Conservation (phyloP, 2,113 vertebrate species). For the Ophiodon elongatus region DNA sequence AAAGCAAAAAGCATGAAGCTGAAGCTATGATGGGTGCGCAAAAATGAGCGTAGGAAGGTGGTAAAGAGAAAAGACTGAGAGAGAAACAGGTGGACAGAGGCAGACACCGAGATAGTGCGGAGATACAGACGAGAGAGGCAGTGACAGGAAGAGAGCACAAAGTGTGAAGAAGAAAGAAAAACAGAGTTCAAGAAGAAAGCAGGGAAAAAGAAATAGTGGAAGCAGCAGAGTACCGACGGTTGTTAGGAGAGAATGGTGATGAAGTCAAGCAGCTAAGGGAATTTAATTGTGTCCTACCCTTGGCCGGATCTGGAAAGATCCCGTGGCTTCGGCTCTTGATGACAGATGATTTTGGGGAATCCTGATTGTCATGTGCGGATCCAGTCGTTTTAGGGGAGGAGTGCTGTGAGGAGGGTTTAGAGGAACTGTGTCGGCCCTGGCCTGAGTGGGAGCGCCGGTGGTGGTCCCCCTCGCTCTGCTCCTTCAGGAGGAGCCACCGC, state of each 20-base stretch:
- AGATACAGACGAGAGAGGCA: conserved; percentile 1
- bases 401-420: conserved; percentile 90
- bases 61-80: conserved; percentile 27
- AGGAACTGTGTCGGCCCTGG: conserved; percentile 89
- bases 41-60: conserved; percentile 47
- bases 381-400: conserved; percentile 85
- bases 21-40: conserved; percentile 74
- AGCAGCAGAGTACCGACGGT: conserved; percentile 24
- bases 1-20: conserved; percentile 80
- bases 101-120: not conserved
- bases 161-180: not conserved
- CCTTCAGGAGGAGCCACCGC: conserved; percentile 93
- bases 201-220: conserved; percentile 15
- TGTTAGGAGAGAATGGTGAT: conserved; percentile 37
- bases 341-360: conserved; percentile 94
- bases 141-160: conserved; percentile 28
- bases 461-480: conserved; percentile 94
- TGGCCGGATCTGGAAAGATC: conserved; percentile 97
- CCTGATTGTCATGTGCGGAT: conserved; percentile 89
- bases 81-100: conserved; percentile 42
- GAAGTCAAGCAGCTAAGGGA: conserved; percentile 35
- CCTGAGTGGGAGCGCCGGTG: conserved; percentile 91
- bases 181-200: conserved; percentile 4
- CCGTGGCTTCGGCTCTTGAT: conserved; percentile 98
- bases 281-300: conserved; percentile 88